Percentiles rank a stretch among this genome's conserved stretches.
Conservation (phyloP, 2,888 invertebrate species). For the Catocala sponsa region DNA sequence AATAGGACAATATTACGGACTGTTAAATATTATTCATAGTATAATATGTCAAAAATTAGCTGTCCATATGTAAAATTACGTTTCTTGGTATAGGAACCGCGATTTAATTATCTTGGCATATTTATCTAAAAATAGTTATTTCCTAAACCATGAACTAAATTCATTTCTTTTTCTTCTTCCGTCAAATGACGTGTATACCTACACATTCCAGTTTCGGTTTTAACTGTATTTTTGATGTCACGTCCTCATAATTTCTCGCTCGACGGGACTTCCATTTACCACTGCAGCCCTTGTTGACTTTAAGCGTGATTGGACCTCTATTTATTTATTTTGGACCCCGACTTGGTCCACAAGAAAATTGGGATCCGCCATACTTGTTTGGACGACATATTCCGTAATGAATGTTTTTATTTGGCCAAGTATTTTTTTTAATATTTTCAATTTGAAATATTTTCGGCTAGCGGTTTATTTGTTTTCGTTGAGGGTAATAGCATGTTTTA, state of each 20-base stretch:
- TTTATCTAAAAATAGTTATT: too few species aligned
- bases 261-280: constrained; percentile 44
- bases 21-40: too few species aligned
- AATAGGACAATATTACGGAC: too few species aligned
- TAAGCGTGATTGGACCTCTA: constrained; percentile 52
- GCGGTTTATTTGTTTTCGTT: constrained; percentile 12
- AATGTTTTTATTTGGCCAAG: constrained; percentile 49
- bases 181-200: constrained; percentile 1
- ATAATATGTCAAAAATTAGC: too few species aligned
- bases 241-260: constrained; percentile 46
- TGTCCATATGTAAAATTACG: too few species aligned
- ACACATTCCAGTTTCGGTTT: constrained; percentile 17
- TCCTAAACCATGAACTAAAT: background rate
- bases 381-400: constrained; percentile 52
- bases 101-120: too few species aligned
- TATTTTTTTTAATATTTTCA: constrained; percentile 21
- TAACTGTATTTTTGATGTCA: constrained; percentile 31
- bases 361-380: constrained; percentile 46
- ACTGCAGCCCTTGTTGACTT: constrained; percentile 50
- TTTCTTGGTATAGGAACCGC: too few species aligned
- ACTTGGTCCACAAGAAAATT: constrained; percentile 53
- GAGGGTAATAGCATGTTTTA: constrained; percentile 12
- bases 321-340: constrained; percentile 54
- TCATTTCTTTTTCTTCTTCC: background rate
- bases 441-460: constrained; percentile 21